Conservation (phyloP, 2,888 invertebrate species). For the Prosopocoilus inquinatus region DNA sequence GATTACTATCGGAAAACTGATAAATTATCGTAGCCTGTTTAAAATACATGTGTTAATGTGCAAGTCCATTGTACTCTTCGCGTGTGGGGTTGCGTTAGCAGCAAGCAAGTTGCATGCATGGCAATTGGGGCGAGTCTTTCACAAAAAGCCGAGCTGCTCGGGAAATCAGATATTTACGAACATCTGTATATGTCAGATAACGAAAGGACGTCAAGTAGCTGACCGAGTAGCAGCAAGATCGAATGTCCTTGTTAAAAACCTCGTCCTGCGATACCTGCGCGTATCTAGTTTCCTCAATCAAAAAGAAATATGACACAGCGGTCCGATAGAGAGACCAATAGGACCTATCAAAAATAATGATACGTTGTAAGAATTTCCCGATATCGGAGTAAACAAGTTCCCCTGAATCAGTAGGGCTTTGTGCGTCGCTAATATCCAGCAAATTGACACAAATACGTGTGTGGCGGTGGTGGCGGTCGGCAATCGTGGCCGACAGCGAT, state of each 20-base stretch:
- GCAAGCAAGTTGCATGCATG: slow-evolving; percentile 14
- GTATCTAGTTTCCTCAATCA: slow-evolving; percentile 45
- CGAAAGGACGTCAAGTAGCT: slow-evolving; percentile 5
- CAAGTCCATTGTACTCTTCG: slow-evolving; percentile 25
- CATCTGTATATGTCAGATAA: not conserved
- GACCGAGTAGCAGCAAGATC: slow-evolving; percentile 41
- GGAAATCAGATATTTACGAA: slow-evolving; percentile 8
- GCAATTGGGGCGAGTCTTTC: slow-evolving; percentile 8
- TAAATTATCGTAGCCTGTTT: slow-evolving; percentile 25
- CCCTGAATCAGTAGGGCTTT: slow-evolving; percentile 26
- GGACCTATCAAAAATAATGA: slow-evolving; percentile 50
- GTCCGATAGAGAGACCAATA: slow-evolving; percentile 37
- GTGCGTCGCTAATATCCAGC: slow-evolving; percentile 42
- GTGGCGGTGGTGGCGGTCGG: slow-evolving; percentile 24
- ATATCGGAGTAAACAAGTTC: slow-evolving; percentile 39
- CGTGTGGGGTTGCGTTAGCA: slow-evolving; percentile 24
- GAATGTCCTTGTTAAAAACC: slow-evolving; percentile 44
- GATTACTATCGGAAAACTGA: not conserved
- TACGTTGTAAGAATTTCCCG: slow-evolving; percentile 45
- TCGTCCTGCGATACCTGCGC: slow-evolving; percentile 40
- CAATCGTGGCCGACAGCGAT: slow-evolving; percentile 33
- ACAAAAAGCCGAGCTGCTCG: not conserved
- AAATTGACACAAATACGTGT: slow-evolving; percentile 47
- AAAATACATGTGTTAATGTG: slow-evolving; percentile 31
- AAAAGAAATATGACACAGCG: slow-evolving; percentile 46